Conservation (phyloP, 2,113 vertebrate species). For the Meleagris gallopavo region DNA sequence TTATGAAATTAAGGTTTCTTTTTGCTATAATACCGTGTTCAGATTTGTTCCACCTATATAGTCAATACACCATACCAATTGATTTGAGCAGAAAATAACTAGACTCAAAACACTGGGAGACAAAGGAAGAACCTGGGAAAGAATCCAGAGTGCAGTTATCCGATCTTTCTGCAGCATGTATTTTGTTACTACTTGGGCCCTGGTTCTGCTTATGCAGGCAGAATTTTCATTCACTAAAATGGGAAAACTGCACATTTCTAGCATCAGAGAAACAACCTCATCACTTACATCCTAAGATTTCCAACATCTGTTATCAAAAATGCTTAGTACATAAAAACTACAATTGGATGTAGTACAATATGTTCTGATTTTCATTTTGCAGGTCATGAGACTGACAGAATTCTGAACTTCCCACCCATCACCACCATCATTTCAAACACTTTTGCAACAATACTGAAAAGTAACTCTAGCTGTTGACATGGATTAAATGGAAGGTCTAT, state of each 20-base stretch:
- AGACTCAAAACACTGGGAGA: constrained; percentile 21
- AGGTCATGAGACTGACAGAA: background rate
- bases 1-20: background rate
- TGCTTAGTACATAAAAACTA: background rate
- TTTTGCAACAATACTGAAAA: background rate
- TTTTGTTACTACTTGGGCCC: constrained; percentile 17
- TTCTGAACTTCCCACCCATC: background rate
- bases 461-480: background rate
- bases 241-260: background rate
- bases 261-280: background rate
- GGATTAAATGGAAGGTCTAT: background rate
- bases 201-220: constrained; percentile 21
- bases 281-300: background rate
- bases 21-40: constrained; percentile 38
- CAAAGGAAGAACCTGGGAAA: constrained; percentile 55
- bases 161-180: constrained; percentile 27
- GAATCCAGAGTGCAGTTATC: constrained; percentile 25
- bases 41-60: background rate
- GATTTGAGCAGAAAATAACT: constrained; percentile 39
- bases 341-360: background rate
- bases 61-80: background rate
- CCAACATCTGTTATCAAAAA: background rate
- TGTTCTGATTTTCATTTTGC: background rate
- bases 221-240: constrained; percentile 8
- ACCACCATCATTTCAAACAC: background rate